These are phyloP conservation scores for Ormyrus thymus DNA, from an alignment of 2,888 invertebrate species.

Conservation along the genomic window DNA sequence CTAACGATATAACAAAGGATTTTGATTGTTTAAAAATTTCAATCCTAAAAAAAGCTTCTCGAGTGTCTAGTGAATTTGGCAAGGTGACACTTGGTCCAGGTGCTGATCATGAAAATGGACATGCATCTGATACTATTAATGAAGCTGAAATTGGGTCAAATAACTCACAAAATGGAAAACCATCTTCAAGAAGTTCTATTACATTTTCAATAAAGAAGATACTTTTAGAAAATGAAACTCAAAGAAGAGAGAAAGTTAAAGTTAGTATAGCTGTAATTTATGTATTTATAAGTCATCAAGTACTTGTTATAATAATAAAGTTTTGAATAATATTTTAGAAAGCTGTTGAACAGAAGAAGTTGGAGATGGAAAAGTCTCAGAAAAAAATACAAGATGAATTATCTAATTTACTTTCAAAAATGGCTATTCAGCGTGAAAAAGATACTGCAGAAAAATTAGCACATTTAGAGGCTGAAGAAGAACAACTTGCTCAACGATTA, in stretches of 20 bases:
- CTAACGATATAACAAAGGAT: slow-evolving; percentile 68
- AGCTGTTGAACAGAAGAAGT: slow-evolving; percentile 69
- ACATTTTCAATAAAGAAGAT: slow-evolving; percentile 70
- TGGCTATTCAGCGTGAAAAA: slow-evolving; percentile 66
- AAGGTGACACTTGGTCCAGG: slow-evolving; percentile 78
- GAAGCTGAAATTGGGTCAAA: slow-evolving; percentile 55
- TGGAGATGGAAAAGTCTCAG: slow-evolving; percentile 70
- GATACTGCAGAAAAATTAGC: slow-evolving; percentile 73
- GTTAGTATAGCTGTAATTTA: slow-evolving; percentile 55
- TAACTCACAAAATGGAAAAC: slow-evolving; percentile 67
- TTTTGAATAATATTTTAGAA: slow-evolving; percentile 59
- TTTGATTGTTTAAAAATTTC: slow-evolving; percentile 78
- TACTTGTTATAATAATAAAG: background rate
- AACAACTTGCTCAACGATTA: slow-evolving; percentile 77
- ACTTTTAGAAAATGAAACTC: slow-evolving; percentile 68
- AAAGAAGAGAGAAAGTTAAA: slow-evolving; percentile 67
- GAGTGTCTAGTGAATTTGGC: slow-evolving; percentile 76
- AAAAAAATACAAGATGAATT: slow-evolving; percentile 69
- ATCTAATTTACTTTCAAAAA: slow-evolving; percentile 44
- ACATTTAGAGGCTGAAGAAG: slow-evolving; percentile 78
- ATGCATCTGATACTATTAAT: slow-evolving; percentile 50
- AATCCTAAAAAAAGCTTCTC: slow-evolving; percentile 78
- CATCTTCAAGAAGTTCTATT: slow-evolving; percentile 57
- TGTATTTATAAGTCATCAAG: background rate
- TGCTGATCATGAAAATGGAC: slow-evolving; percentile 42